Conservation (phyloP, 2,888 invertebrate species). For the Cylindroiulus punctatus region DNA sequence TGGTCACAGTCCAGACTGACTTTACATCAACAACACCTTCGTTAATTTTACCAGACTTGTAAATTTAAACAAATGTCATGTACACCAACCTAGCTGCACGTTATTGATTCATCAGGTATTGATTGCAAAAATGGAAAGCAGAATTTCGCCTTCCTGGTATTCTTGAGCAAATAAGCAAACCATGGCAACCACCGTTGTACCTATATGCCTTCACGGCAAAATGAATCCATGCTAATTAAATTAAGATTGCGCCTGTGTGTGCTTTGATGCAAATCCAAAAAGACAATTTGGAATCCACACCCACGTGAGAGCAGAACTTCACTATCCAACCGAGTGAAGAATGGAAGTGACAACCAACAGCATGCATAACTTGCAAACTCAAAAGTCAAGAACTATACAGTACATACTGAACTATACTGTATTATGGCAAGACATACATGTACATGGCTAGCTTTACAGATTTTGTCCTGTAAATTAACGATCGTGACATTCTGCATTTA, state of each 20-base stretch:
- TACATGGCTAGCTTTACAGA: too few species aligned
- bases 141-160: not conserved
- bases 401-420: too few species aligned
- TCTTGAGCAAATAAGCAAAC: not conserved
- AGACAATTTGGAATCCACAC: not conserved
- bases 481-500: too few species aligned
- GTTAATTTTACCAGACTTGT: not conserved
- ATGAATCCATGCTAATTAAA: too few species aligned
- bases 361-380: too few species aligned
- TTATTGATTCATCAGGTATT: not conserved
- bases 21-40: not conserved
- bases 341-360: too few species aligned
- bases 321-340: not conserved
- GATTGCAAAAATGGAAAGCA: not conserved
- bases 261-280: too few species aligned
- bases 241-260: too few species aligned
- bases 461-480: too few species aligned
- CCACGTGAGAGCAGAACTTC: not conserved
- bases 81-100: not conserved
- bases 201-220: too few species aligned
- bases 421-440: too few species aligned
- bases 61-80: not conserved
- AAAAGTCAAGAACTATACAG: too few species aligned
- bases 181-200: not conserved
- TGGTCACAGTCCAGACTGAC: not conserved